Base-by-base conservation (phyloP, 2,797 vertebrate species). In the Streptopelia turtur region DNA sequence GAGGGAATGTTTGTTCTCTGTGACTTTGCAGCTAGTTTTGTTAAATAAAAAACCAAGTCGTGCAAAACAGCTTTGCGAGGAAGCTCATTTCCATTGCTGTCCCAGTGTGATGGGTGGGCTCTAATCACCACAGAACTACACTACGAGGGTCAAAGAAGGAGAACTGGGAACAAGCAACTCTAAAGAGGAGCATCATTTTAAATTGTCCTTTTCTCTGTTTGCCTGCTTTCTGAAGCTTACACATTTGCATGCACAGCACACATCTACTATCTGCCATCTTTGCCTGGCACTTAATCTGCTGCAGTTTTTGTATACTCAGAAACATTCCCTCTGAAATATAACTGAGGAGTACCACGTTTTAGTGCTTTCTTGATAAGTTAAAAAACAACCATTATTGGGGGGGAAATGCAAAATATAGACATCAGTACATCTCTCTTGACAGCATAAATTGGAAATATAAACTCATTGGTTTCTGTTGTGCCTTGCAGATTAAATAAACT, bases 401-500 rank as follows among this genome's bases (percentile, higher is more conserved):
- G 10, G 13, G 52, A 7, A 76, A 12, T 27, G 28, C 0, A 0
- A 71, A 79, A 50, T 52, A 17, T 0, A 87, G 53, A n/a, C 30
- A 56, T 86, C 30, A 56, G 27, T 78, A 3, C 43, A 35, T 63
- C 31, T 70, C 25, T 77, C 31, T 57, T 59, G 56, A 71, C 52
- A 91, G 50, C 4, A 5, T 74, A n/a, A 77, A 66, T 80, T 52
- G 5, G 30, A 77, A 88, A 16, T 55, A 55, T 8, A 33, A 95
- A 39, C 37, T 81, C 30, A 88, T 83, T 68, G 52, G 24, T 79
- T 92, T 41, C 13, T 65, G 6, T 86, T 90, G 59, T 97, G 80
- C 94, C 86, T 98, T 98, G 63, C 97, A 99, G 99, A 94, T 97
- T 98, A 94, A 99, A 99, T 98, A 97, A 98, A 90, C 97, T 99